These are phyloP conservation scores for Threskiornis aethiopicus DNA, from an alignment of 2,797 vertebrate genomes.

Conservation along the genomic window DNA sequence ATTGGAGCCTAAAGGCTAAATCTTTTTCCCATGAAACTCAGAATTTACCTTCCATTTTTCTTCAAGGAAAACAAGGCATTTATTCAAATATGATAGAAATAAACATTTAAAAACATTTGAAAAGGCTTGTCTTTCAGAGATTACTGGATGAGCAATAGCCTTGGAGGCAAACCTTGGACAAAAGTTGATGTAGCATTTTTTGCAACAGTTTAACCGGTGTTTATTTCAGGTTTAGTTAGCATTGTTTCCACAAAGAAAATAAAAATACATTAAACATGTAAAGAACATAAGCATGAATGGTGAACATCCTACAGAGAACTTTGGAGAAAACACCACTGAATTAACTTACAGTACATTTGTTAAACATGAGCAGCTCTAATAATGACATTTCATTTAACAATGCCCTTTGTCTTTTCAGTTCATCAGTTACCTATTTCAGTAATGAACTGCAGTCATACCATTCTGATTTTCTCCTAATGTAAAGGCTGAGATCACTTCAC, in stretches of 20 bases:
- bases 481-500: conserved; percentile 82
- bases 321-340: conserved; percentile 80
- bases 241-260: conserved; percentile 26
- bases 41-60: neutral
- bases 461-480: conserved; percentile 84
- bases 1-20: neutral
- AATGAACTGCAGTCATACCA: conserved; percentile 83
- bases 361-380: conserved; percentile 84
- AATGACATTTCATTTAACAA: conserved; percentile 85
- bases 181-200: neutral
- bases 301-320: conserved; percentile 73
- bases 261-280: conserved; percentile 31
- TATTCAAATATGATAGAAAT: neutral
- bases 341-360: conserved; percentile 85
- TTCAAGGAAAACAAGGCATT: neutral
- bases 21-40: neutral
- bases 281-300: conserved; percentile 53
- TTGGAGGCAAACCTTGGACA: neutral
- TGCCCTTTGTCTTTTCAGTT: conserved; percentile 85
- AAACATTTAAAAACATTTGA: neutral
- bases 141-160: neutral
- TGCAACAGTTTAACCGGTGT: neutral
- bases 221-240: neutral
- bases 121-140: neutral
- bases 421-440: conserved; percentile 85